These are phyloP conservation scores for Brenthis daphne DNA, from an alignment of 2,888 invertebrate genomes.

Conservation along the genomic window DNA sequence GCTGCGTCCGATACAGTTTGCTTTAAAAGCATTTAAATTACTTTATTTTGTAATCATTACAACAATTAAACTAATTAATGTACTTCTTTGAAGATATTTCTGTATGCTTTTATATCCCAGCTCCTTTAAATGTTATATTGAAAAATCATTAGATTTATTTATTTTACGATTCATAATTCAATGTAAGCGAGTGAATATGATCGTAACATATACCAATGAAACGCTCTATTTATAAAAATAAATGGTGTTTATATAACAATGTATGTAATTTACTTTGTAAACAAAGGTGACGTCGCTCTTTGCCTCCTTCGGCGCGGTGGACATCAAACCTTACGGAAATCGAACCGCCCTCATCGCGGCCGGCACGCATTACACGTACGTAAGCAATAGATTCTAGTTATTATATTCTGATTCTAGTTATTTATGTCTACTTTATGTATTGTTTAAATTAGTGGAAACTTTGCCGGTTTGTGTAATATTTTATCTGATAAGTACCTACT, in stretches of 20 bases:
- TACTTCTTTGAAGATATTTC: conserved; percentile 19
- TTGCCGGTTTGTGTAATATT: no score
- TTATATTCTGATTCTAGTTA: no score
- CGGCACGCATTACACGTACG: conserved; percentile 82
- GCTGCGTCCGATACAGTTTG: conserved; percentile 6
- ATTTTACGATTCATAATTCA: conserved; percentile 16
- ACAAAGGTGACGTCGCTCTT: conserved; percentile 80
- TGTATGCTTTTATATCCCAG: conserved; percentile 6
- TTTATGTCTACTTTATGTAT: no score
- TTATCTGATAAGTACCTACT: no score
- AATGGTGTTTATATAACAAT: conserved; percentile 11
- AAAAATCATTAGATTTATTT: conserved; percentile 12
- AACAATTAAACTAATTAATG: conserved; percentile 5
- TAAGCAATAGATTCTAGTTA: conserved; percentile 25
- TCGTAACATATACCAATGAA: conserved; percentile 17
- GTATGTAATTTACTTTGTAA: conserved; percentile 32
- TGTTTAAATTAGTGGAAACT: no score
- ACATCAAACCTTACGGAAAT: conserved; percentile 81
- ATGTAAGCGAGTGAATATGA: conserved; percentile 12
- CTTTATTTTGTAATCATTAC: conserved; percentile 6
- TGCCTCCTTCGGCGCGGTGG: conserved; percentile 83
- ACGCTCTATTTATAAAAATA: conserved; percentile 10
- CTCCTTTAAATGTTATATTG: conserved; percentile 6
- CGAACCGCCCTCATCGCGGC: conserved; percentile 84
- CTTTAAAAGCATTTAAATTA: conserved; percentile 12